Evolutionary conservation across 2,797 vertebrate genomes (phyloP), one percentile per base, ranked within the genome.

Genomic region (Silurus aristotelis): DNA sequence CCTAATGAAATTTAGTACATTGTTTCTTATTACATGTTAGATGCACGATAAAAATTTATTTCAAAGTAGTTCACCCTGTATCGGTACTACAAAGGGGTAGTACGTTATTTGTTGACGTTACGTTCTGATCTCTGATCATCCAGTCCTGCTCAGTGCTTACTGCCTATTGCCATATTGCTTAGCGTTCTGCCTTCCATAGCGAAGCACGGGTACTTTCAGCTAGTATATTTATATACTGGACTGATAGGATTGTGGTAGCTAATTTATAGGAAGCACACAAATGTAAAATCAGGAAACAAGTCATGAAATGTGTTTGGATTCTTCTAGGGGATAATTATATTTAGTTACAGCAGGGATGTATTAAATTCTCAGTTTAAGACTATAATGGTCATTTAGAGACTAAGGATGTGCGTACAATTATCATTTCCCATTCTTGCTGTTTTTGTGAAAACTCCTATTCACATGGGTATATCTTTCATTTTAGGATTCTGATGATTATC

Each of bases 221-320:
- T n/a, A n/a, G n/a, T 90, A 92, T 91, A 90, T 91, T 90, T 90
- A 90, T 91, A 91, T 89, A 88, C 90, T 91, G 86, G 89, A 86
- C 83, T 89, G 85, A 91, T 90, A 89, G 75, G 87, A 91, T 91
- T 91, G 90, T 87, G 87, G 87, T 83, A 91, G 87, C 89, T 89
- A 90, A 89, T 80, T 90, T 88, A 85, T 87, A 83, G 73, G 78
- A 83, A 85, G 87, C 82, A 84, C 46, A 73, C 86, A 87, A 87
- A 86, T 80, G 86, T 64, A 46, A 90, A 84, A 91, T 89, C 89
- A 90, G 91, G 85, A 90, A 92, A 87, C 84, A 88, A 91, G 87
- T 87, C 88, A 87, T 89, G 83, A 63, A 82, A 86, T 76, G 83
- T 22, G 71, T 86, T 88, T 87, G 76, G 86, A n/a, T 85, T 88